Conservation (phyloP, 2,888 invertebrate genomes). For the Andrena haemorrhoa region DNA sequence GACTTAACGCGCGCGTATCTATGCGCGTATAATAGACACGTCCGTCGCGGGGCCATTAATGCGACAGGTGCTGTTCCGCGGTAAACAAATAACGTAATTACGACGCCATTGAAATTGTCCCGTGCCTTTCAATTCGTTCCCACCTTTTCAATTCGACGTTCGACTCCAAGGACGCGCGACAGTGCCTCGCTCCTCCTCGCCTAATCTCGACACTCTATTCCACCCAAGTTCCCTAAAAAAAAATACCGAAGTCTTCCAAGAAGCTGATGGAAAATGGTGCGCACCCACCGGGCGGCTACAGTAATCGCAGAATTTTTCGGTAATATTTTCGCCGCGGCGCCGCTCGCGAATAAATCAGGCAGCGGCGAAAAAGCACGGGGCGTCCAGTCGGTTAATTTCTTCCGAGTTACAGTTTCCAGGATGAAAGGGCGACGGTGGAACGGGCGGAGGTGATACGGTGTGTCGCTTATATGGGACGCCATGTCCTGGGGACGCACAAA, state of each 20-base stretch:
- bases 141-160: conserved; percentile 34
- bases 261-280: neutral
- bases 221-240: neutral
- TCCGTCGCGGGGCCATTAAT: conserved; percentile 48
- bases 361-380: conserved; percentile 50
- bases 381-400: conserved; percentile 72
- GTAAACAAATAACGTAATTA: conserved; percentile 65
- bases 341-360: conserved; percentile 46
- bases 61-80: conserved; percentile 62
- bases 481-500: conserved; percentile 72
- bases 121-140: conserved; percentile 9
- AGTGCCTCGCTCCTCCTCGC: neutral
- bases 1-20: conserved; percentile 53
- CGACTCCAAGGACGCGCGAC: neutral
- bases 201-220: neutral
- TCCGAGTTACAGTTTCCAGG: conserved; percentile 70
- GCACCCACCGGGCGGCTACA: neutral
- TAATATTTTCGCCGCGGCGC: neutral
- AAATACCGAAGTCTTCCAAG: neutral
- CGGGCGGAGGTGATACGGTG: conserved; percentile 67
- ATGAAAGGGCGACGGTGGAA: conserved; percentile 56
- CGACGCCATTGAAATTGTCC: conserved; percentile 38
- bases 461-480: conserved; percentile 76
- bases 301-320: neutral
- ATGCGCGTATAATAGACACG: conserved; percentile 59